These are phyloP conservation scores for Gonatopus flavifemur DNA, from an alignment of 1,140 invertebrate genomes.

Conservation along the genomic window DNA sequence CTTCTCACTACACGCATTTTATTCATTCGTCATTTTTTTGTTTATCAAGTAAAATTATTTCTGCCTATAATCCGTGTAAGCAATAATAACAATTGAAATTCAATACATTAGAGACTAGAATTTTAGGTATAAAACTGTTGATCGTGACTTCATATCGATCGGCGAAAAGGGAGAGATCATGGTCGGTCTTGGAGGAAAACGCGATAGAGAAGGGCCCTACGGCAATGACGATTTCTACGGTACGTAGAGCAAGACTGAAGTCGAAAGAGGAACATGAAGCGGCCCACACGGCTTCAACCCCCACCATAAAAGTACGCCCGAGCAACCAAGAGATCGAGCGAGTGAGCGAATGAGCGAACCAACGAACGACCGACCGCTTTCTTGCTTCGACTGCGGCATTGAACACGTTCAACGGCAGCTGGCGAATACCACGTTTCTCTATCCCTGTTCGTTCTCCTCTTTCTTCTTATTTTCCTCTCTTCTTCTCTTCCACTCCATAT, in stretches of 20 bases:
- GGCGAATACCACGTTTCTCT: constrained; percentile 48
- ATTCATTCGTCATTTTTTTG: no score
- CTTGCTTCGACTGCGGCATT: constrained; percentile 51
- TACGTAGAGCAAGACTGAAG: constrained; percentile 38
- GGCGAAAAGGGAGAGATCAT: no score
- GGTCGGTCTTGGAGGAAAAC: no score
- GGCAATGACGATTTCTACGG: constrained; percentile 25
- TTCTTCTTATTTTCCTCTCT: constrained; percentile 2
- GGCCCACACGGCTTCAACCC: constrained; percentile 40
- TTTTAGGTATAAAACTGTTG: no score
- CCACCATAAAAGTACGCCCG: constrained; percentile 30
- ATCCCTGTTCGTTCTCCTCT: constrained; percentile 9
- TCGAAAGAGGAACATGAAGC: constrained; percentile 36
- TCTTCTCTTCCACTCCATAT: constrained; percentile 4
- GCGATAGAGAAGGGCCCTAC: no score
- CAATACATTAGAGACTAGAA: no score
- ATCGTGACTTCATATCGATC: no score
- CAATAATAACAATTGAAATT: no score
- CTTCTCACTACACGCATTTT: no score
- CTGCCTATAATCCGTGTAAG: no score
- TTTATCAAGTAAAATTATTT: no score
- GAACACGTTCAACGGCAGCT: constrained; percentile 58
- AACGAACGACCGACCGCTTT: constrained; percentile 43
- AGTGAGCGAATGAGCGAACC: no score
- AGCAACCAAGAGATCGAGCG: constrained; percentile 17